Evolutionary conservation across 2,113 vertebrate species (phyloP), one percentile per base, ranked within the genome.

Genomic region (Psophia crepitans): DNA sequence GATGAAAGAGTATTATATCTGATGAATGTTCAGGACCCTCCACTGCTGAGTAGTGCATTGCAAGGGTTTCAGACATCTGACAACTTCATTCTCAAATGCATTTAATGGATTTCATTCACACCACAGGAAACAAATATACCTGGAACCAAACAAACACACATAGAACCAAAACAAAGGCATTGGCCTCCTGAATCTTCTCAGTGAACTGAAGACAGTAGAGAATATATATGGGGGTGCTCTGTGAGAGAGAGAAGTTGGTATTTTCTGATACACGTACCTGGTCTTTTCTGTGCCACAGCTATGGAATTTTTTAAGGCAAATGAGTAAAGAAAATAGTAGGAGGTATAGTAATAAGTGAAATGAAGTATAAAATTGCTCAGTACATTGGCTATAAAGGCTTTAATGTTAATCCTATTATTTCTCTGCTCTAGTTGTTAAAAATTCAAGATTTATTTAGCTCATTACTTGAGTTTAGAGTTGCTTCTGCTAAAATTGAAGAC

Each of bases 331-430:
- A 93, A 90, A 85, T 77, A 66, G 22, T 28, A 90, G 76, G 64
- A 90, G 8, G 15, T 41, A 66, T 12, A 84, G n/a, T 63, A 81
- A 61, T 70, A 95, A 90, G 68, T 93, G 86, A 96, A 96, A 96
- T 87, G 71, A 92, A 84, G 86, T 89, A 91, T 78, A 77, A 95
- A 95, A 96, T 96, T 90, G 73, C 73, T 90, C 84, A 77, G 56
- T 81, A 77, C 18, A 23, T 86, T 74, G 32, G 7, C 64, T 92
- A 58, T 81, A 80, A 96, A 93, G 30, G 11, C 8, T 95, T 89
- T 90, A 92, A 92, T 66, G 60, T 1, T 92, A 95, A 95, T 95
- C 83, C 23, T 85, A 86, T 92, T 95, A 90, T 96, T 96, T 92
- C 76, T 90, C 49, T 88, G 21, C 23, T 74, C 37, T 37, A 77